These are phyloP conservation scores for Lasaia peninsularis DNA, from an alignment of 1,140 invertebrate species.

Conservation along the genomic window DNA sequence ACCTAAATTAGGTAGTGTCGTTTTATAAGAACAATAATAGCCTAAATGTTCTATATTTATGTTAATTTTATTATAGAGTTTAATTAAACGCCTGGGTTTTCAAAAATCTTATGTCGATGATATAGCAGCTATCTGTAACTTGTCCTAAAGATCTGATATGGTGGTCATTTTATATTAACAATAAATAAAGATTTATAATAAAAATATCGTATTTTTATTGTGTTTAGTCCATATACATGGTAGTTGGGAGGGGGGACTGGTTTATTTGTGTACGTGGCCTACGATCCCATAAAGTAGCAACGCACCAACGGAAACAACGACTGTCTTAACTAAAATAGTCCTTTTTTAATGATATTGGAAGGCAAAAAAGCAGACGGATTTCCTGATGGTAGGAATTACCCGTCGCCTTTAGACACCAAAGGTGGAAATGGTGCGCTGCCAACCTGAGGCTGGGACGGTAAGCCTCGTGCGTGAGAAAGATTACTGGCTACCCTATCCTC, in stretches of 20 bases:
- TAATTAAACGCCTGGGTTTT: conserved; percentile 31
- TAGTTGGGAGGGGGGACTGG: not conserved
- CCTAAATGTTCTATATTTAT: conserved; percentile 51
- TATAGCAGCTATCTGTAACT: conserved; percentile 50
- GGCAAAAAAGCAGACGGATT: no score
- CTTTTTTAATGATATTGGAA: no score
- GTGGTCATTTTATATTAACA: conserved; percentile 66
- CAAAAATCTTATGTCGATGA: conserved; percentile 32
- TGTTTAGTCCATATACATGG: not conserved
- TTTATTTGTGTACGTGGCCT: no score
- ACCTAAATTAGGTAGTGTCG: conserved; percentile 47
- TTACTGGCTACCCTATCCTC: no score
- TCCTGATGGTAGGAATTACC: no score
- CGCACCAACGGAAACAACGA: no score
- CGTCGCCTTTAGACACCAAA: no score
- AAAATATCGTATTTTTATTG: conserved; percentile 16
- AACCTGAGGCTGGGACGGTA: no score
- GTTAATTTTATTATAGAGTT: conserved; percentile 71
- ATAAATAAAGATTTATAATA: conserved; percentile 60
- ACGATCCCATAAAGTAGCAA: no score
- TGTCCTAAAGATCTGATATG: conserved; percentile 52
- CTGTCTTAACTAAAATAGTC: no score
- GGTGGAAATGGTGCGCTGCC: no score
- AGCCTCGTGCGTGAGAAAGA: no score
- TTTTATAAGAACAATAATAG: conserved; percentile 48